These are phyloP conservation scores for Lacerta agilis DNA, from an alignment of 2,797 vertebrate genomes.

Conservation along the genomic window DNA sequence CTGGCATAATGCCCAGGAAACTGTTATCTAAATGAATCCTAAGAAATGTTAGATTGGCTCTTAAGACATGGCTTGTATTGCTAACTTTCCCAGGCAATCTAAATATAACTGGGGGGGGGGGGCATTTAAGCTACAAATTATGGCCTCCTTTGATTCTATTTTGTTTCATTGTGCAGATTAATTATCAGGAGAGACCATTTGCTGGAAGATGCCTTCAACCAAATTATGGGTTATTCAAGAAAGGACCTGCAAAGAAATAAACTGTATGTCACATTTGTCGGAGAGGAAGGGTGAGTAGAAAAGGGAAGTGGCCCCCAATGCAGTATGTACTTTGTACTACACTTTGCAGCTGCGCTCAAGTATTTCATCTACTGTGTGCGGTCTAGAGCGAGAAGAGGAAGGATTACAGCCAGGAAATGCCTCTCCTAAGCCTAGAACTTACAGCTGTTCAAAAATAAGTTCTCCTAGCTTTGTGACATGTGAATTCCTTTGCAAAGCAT, in stretches of 20 bases:
- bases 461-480: conserved; percentile 47
- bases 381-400: conserved; percentile 73
- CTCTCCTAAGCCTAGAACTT: conserved; percentile 58
- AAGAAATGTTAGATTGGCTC: conserved; percentile 7
- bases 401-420: conserved; percentile 70
- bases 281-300: conserved; percentile 94
- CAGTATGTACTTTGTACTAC: conserved; percentile 25
- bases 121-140: background rate
- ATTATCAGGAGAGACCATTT: conserved; percentile 97
- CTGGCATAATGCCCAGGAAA: background rate
- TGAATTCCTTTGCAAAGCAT: conserved; percentile 35
- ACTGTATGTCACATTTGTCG: conserved; percentile 95
- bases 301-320: conserved; percentile 55
- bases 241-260: conserved; percentile 98
- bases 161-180: conserved; percentile 81
- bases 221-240: conserved; percentile 98
- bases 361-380: conserved; percentile 61
- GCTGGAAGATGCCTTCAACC: conserved; percentile 97
- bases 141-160: conserved; percentile 39
- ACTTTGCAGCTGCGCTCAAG: conserved; percentile 53
- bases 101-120: background rate
- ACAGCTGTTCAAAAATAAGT: conserved; percentile 59
- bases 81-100: background rate
- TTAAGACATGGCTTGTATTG: background rate
- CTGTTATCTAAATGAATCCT: background rate